These are phyloP conservation scores for Chrysopa pallens DNA, from an alignment of 1,140 invertebrate genomes.

Conservation along the genomic window DNA sequence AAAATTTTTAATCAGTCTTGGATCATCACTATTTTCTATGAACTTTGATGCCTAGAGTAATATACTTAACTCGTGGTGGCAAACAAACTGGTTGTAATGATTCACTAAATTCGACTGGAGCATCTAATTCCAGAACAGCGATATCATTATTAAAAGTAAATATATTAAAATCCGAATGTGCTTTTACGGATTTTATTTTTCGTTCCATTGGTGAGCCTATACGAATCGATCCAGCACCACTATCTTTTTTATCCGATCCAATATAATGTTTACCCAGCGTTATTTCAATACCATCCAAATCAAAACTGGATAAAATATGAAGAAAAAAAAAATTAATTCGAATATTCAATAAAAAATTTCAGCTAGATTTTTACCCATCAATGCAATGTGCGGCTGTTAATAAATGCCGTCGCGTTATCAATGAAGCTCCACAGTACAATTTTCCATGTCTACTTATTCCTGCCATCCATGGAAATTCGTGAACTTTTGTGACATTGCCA, in stretches of 20 bases:
- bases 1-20: too few species aligned
- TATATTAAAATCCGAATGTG: slow-evolving; percentile 50
- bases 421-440: slow-evolving; percentile 55
- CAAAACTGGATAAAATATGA: slow-evolving; percentile 19
- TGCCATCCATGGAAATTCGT: slow-evolving; percentile 61
- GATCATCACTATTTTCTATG: too few species aligned
- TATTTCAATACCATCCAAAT: slow-evolving; percentile 22
- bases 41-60: too few species aligned
- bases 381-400: slow-evolving; percentile 43
- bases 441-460: slow-evolving; percentile 41
- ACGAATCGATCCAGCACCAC: slow-evolving; percentile 10
- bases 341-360: too few species aligned
- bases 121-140: slow-evolving; percentile 49
- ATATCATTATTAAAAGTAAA: slow-evolving; percentile 65
- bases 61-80: slow-evolving; percentile 30
- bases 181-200: slow-evolving; percentile 22
- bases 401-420: slow-evolving; percentile 39
- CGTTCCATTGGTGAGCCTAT: slow-evolving; percentile 11
- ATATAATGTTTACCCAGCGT: slow-evolving; percentile 22
- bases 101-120: slow-evolving; percentile 36
- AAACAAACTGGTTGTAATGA: slow-evolving; percentile 51
- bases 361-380: slow-evolving; percentile 29
- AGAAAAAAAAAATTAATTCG: too few species aligned
- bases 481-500: slow-evolving; percentile 40
- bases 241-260: slow-evolving; percentile 14